phyloP scores from a whole-genome alignment of 2,888 invertebrate species.

The Branchipolynoe longqiensis region DNA sequence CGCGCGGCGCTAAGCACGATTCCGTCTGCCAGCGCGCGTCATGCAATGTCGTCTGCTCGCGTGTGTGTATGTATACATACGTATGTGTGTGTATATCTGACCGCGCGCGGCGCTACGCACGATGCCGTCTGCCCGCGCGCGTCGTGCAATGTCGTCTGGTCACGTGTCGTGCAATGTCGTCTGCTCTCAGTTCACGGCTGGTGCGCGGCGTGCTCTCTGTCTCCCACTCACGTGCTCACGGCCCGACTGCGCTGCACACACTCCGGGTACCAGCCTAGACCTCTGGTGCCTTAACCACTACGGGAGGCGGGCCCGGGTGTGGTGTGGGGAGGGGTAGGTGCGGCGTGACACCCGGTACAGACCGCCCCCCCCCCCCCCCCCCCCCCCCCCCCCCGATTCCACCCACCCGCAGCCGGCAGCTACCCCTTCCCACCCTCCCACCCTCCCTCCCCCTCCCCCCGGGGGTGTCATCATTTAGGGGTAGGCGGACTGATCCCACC shows the following conservation, averaged over 20 bases:
- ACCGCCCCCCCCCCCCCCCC: neutral
- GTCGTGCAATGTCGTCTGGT: neutral
- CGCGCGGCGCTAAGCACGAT: no score
- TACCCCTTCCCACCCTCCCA: neutral
- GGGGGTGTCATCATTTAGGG: slow-evolving; percentile 60
- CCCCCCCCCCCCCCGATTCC: neutral
- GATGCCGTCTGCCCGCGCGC: neutral
- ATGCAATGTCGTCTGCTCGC: no score
- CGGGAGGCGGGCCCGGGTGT: neutral
- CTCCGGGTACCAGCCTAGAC: neutral
- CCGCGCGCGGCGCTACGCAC: no score
- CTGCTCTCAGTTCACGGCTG: neutral
- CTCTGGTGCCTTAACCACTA: no score
- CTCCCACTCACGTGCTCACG: neutral
- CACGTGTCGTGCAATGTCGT: neutral
- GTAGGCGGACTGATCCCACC: slow-evolving; percentile 28
- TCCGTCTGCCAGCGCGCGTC: no score
- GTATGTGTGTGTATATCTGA: no score
- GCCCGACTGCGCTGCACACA: neutral
- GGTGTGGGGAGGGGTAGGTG: neutral
- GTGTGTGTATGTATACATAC: no score
- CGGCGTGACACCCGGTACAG: neutral
- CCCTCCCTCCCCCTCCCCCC: slow-evolving; percentile 53
- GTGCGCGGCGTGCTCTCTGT: neutral
- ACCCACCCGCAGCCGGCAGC: slow-evolving; percentile 4